Evolutionary conservation across 2,797 vertebrate species (phyloP).

Genomic region (Malacoraja senta): DNA sequence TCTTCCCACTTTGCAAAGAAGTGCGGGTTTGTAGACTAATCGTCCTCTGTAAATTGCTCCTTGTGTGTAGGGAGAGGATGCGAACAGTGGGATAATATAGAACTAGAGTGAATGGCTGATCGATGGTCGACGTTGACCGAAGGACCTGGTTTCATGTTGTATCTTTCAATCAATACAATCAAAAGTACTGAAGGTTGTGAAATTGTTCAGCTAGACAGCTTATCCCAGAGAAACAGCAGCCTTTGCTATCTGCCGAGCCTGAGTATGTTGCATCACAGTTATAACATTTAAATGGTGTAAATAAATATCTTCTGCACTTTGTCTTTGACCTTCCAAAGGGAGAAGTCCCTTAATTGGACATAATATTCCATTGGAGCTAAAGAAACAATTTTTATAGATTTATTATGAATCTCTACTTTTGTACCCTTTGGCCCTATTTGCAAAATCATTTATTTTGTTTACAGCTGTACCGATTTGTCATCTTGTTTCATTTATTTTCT

Average conservation of each 20-base stretch:
- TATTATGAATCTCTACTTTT: background rate
- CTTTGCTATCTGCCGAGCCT: background rate
- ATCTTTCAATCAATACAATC: too few species aligned
- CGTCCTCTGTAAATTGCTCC: too few species aligned
- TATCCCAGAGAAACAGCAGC: background rate
- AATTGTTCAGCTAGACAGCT: too few species aligned
- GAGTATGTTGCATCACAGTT: background rate
- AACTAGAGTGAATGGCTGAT: too few species aligned
- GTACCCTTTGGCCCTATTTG: background rate
- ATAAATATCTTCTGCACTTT: background rate
- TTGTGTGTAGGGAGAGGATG: too few species aligned
- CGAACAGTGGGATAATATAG: too few species aligned
- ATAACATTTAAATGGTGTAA: background rate
- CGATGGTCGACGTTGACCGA: too few species aligned
- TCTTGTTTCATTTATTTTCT: background rate
- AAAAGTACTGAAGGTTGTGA: too few species aligned
- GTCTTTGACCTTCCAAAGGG: background rate
- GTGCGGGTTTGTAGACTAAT: too few species aligned
- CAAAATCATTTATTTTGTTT: background rate
- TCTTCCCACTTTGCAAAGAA: too few species aligned
- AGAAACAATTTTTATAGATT: background rate
- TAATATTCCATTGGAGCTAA: background rate
- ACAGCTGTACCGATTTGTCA: background rate
- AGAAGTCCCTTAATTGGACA: background rate
- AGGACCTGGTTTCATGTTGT: too few species aligned